These are phyloP conservation scores for Battus philenor DNA, from an alignment of 1,140 invertebrate species.

Conservation along the genomic window DNA sequence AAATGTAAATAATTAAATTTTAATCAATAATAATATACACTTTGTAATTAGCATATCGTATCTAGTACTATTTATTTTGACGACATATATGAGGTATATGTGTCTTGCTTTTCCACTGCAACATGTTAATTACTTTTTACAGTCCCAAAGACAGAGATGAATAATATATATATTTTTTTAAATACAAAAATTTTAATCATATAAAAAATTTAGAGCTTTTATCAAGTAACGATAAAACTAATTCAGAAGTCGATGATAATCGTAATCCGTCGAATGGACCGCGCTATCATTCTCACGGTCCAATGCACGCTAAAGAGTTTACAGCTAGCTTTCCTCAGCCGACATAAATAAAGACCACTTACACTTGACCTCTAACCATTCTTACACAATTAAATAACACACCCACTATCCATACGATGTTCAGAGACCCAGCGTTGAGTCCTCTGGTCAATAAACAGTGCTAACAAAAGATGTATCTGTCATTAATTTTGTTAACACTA, in stretches of 20 bases:
- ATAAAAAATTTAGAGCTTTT: too few relatives aligned
- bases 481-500: constrained; percentile 58
- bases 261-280: constrained; percentile 6
- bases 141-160: too few relatives aligned
- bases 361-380: constrained; percentile 15
- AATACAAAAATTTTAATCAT: too few relatives aligned
- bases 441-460: constrained; percentile 28
- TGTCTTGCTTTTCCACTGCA: too few relatives aligned
- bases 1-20: too few relatives aligned
- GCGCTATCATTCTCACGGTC: constrained; percentile 33
- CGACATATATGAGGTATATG: too few relatives aligned
- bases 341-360: constrained; percentile 27
- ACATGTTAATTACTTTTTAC: too few relatives aligned
- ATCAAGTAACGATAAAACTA: too few relatives aligned
- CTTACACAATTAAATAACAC: constrained; percentile 4
- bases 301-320: constrained; percentile 34
- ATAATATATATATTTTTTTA: too few relatives aligned
- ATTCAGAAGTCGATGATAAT: background rate
- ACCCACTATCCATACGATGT: background rate
- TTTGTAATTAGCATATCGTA: too few relatives aligned
- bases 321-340: constrained; percentile 33
- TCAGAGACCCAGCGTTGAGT: constrained; percentile 9
- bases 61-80: too few relatives aligned
- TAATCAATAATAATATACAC: too few relatives aligned
- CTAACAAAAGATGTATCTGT: constrained; percentile 41